Evolutionary conservation across 64 coral and sea anemone genomes (phyloP).

Genomic region (Hydrozoanthus tunicans): DNA sequence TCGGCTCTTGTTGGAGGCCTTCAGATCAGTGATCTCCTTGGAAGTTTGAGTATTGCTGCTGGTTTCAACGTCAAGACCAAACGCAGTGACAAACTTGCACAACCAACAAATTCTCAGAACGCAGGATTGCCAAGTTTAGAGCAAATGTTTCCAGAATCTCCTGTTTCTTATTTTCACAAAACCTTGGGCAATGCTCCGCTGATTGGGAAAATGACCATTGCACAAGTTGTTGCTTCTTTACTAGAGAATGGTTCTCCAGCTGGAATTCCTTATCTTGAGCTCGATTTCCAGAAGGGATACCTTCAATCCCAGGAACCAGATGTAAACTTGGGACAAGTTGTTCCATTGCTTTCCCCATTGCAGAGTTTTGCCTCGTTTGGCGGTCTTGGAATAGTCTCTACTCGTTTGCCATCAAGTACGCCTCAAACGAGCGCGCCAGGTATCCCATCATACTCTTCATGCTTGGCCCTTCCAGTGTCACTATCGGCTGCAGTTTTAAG

Average conservation of each 20-base stretch:
- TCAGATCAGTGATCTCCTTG: conserved; percentile 57
- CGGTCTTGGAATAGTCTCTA: conserved; percentile 78
- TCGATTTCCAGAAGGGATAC: conserved; percentile 7
- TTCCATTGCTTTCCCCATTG: conserved; percentile 56
- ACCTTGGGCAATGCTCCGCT: conserved; percentile 43
- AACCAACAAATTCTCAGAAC: conserved; percentile 42
- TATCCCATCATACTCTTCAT: conserved; percentile 48
- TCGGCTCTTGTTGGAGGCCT: conserved; percentile 63
- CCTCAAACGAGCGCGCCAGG: conserved; percentile 11
- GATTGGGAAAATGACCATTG: conserved; percentile 47
- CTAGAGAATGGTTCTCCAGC: conserved; percentile 59
- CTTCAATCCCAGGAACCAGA: background rate
- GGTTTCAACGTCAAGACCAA: conserved; percentile 93
- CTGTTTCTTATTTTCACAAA: conserved; percentile 52
- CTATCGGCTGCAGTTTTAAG: conserved; percentile 76
- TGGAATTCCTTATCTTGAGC: conserved; percentile 61
- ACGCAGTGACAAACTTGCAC: conserved; percentile 61
- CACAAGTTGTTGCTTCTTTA: conserved; percentile 58
- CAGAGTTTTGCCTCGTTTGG: conserved; percentile 82
- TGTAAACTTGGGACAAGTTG: background rate
- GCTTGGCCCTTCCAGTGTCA: conserved; percentile 75
- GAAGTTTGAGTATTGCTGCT: conserved; percentile 78
- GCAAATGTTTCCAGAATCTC: conserved; percentile 14
- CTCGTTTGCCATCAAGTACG: conserved; percentile 60
- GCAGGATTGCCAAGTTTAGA: conserved; percentile 9